Evolutionary conservation across 2,888 invertebrate species (phyloP), one percentile per base, ranked within the genome.

Genomic region (Amorpha juglandis): DNA sequence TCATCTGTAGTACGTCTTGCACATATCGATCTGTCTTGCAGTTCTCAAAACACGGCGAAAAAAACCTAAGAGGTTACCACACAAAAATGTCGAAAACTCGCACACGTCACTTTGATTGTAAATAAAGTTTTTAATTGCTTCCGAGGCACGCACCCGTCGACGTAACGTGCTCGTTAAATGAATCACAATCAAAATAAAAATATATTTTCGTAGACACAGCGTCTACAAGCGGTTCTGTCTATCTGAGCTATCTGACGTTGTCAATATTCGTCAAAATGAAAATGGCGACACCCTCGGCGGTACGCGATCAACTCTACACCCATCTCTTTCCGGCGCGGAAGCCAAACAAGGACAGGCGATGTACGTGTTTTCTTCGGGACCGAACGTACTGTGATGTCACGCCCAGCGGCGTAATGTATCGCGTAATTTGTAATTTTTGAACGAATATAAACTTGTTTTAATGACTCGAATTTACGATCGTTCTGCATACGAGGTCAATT

Each of bases 221-320:
- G 91, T 92, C 92, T 89, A 88, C 89, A 86, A 80, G 88, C 91
- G 91, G 89, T 88, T 85, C 92, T 91, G 92, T 92, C 92, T 92
- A 92, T 92, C 92, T 92, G 92, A 90, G 87, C 86, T 83, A 58
- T 58, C 58, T 58, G 58, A 58, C 58, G 95, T 95, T 95, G 95
- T 95, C 95, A 95, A 95, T 95, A 95, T 95, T 95, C 95, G 95
- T 95, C 95, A 95, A 95, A 94, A 92, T 86, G 95, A 95, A 95
- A 95, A 95, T 95, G 95, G 95, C 95, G 95, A 95, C 95, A 95
- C 95, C 95, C 92, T 92, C 92, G 91, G 91, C 91, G 86, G 91
- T 91, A 90, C 89, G 91, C 92, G 92, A 91, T 92, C 91, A 91
- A 84, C 88, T 85, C 84, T 80, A 70, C 74, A 67, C 52, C 78